A percentile compares a stretch with the other conserved stretches of the same genome.
Evolutionary conservation across 2,888 invertebrate species (phyloP).

Genomic region (Copidosoma aretas): DNA sequence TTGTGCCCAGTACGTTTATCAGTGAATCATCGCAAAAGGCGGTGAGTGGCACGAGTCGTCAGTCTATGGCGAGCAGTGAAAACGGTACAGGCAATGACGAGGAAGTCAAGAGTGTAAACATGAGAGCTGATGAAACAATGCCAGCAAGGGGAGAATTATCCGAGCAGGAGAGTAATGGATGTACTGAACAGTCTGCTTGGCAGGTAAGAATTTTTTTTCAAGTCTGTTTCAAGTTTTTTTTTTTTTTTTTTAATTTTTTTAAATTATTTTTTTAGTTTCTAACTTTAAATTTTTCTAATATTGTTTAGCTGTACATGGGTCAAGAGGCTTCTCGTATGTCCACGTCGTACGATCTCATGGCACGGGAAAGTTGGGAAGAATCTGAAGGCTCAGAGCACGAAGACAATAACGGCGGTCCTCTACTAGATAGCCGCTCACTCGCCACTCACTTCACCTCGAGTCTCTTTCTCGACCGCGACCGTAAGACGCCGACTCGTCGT

Average conservation of each 20-base stretch:
- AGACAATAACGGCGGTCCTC: constrained; percentile 52
- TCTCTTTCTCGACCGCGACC: constrained; percentile 57
- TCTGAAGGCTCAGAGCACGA: constrained; percentile 73
- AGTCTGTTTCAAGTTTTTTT: constrained; percentile 1
- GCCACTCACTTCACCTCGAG: constrained; percentile 61
- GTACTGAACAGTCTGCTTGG: constrained; percentile 79
- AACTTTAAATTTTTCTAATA: neutral
- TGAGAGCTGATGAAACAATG: constrained; percentile 86
- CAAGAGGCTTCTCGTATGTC: constrained; percentile 66
- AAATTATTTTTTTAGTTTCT: constrained; percentile 17
- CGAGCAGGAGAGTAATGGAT: constrained; percentile 85
- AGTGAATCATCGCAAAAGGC: constrained; percentile 61
- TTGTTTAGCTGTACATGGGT: constrained; percentile 66
- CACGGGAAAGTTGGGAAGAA: constrained; percentile 73
- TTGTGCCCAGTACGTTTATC: constrained; percentile 61
- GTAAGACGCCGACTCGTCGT: constrained; percentile 60
- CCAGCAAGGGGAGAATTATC: constrained; percentile 86
- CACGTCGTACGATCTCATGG: constrained; percentile 71
- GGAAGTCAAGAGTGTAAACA: constrained; percentile 69
- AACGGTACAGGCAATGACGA: constrained; percentile 59
- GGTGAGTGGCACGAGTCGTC: constrained; percentile 60
- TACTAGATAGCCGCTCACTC: constrained; percentile 59
- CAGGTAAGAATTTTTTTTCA: constrained; percentile 65
- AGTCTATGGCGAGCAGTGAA: constrained; percentile 60
- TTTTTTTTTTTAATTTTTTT: constrained; percentile 14